Conservation (phyloP, 2,113 vertebrate species). For the Malurus cyaneus region DNA sequence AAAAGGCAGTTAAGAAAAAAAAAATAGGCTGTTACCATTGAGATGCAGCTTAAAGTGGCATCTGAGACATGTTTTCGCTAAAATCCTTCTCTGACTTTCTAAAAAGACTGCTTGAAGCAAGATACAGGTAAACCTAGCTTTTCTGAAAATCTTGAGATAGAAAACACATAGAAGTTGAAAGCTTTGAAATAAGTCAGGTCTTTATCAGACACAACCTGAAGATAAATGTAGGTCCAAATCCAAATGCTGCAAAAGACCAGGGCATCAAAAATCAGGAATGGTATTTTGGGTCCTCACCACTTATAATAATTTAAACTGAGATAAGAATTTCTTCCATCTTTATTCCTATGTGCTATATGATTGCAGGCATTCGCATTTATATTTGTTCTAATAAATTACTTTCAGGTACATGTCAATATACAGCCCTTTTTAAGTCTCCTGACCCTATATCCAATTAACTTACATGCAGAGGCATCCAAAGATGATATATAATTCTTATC, state of each 20-base stretch:
- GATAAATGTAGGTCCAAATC: not conserved
- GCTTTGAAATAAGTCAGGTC: not conserved
- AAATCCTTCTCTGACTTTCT: not conserved
- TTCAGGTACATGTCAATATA: not conserved
- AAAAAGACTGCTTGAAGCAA: not conserved
- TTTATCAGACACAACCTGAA: not conserved
- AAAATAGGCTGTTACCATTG: not conserved
- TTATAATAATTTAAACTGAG: not conserved
- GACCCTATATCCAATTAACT: not conserved
- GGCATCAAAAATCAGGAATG: not conserved
- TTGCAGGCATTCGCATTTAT: not conserved
- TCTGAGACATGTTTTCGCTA: not conserved
- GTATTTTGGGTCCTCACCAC: not conserved
- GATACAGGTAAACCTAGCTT: not conserved
- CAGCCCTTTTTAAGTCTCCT: not conserved
- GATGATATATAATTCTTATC: not conserved
- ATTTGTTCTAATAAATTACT: not conserved
- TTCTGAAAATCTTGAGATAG: not conserved
- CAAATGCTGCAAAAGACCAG: not conserved
- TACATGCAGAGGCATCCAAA: not conserved
- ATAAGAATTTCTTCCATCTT: not conserved
- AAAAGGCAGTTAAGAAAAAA: slow-evolving; percentile 11
- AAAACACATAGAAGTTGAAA: not conserved
- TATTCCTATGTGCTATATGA: not conserved
- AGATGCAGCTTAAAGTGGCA: not conserved